Conservation (phyloP, 2,888 invertebrate species). For the Sarcophaga carnaria region DNA sequence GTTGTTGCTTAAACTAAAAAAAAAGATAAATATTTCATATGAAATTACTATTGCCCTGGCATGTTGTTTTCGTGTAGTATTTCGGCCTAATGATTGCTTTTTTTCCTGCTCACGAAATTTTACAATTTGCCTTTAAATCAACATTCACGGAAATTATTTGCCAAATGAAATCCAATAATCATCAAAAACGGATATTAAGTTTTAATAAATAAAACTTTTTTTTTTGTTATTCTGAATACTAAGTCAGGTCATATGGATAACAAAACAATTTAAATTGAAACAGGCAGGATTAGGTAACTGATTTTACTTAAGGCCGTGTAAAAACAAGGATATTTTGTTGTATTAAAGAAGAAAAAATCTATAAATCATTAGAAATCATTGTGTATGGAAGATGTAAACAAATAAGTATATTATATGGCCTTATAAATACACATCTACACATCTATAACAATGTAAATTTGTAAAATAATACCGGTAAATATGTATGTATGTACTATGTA, state of each 20-base stretch:
- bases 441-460: too few species aligned
- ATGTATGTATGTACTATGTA: too few species aligned
- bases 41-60: too few species aligned
- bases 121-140: not conserved
- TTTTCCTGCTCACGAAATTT: not conserved
- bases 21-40: too few species aligned
- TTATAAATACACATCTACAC: not conserved
- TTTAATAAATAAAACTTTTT: conserved; percentile 28
- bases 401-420: not conserved
- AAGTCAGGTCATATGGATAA: too few species aligned
- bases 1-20: too few species aligned
- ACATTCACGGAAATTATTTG: conserved; percentile 54
- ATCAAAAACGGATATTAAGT: conserved; percentile 49
- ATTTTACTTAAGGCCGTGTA: not conserved
- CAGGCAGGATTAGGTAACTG: too few species aligned
- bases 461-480: too few species aligned
- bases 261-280: too few species aligned
- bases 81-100: not conserved
- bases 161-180: conserved; percentile 47
- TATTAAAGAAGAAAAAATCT: not conserved
- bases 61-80: not conserved
- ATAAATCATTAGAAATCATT: conserved; percentile 24
- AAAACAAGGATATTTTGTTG: conserved; percentile 1
- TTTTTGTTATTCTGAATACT: not conserved
- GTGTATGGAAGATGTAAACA: conserved; percentile 9